Base-by-base conservation (phyloP, 2,888 invertebrate species). In the Melikaiella ostensackeni region DNA sequence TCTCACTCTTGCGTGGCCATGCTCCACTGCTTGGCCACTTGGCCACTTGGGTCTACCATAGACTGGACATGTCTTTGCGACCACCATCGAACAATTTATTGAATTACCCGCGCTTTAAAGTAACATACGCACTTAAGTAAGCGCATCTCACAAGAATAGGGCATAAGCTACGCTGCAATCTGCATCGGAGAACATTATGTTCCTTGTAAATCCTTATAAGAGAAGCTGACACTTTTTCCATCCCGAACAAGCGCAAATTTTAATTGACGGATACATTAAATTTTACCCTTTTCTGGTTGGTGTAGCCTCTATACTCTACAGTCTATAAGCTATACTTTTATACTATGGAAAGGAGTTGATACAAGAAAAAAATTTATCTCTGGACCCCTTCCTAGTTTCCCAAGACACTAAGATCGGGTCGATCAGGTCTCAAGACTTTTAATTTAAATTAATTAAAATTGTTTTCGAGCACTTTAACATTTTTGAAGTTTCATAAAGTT, bases 361-460 rank as follows among this genome's bases (percentile, higher is more conserved):
- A 59, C 13, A 46, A 19, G 30, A 70, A 50, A 27, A 27, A 50
- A 50, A 38, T 21, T 64, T 42, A 21, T 38, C 42, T 42, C 16
- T 16, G 42, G 21, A 64, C 21, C 78, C 80, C 81, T 81, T 82
- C 76, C 80, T 75, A 64, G 78, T 83, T 86, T 84, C 83, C 82
- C 84, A 85, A 82, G 86, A 84, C 85, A 83, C 80, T 80, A 77
- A 80, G 82, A 82, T 77, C 82, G 79, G 86, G 88, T 86, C 5
- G 33, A 33, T 33, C 85, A 86, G 84, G 75, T 80, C 74, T 80
- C 78, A n/a, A n/a, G n/a, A n/a, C n/a, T n/a, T n/a, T n/a, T n/a
- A n/a, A n/a, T n/a, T n/a, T n/a, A n/a, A n/a, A n/a, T n/a, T n/a
- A n/a, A n/a, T n/a, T n/a, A n/a, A n/a, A n/a, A n/a, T n/a, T n/a